Percentiles rank a stretch among this genome's conserved stretches.
phyloP scores from a whole-genome alignment of 2,113 vertebrate genomes.

The Pollimyrus isidori region DNA sequence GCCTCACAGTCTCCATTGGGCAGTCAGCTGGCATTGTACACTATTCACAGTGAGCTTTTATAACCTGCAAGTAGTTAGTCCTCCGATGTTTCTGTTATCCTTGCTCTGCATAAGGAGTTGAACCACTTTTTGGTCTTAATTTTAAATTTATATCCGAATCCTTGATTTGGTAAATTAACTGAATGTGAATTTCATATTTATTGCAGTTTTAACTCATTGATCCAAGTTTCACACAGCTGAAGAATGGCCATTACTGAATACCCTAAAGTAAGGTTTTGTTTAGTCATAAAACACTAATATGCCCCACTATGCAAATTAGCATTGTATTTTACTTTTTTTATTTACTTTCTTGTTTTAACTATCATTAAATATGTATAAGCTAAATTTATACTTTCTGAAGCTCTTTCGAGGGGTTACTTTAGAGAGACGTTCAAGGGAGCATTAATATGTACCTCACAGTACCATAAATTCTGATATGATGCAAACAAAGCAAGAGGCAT shows the following conservation, averaged over 20 bases:
- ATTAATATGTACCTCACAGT: background rate
- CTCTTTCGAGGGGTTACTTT: background rate
- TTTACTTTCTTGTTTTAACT: background rate
- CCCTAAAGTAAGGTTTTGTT: background rate
- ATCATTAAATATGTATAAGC: background rate
- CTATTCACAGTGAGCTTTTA: background rate
- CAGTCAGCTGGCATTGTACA: background rate
- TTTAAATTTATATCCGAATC: background rate
- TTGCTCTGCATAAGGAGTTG: background rate
- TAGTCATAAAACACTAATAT: background rate
- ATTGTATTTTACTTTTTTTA: background rate
- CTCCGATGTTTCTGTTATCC: background rate
- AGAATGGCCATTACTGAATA: background rate
- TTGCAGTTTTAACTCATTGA: background rate
- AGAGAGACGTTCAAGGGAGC: background rate
- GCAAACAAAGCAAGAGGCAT: background rate
- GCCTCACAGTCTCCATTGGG: background rate
- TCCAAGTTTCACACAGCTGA: background rate
- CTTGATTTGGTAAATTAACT: background rate
- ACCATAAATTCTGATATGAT: background rate
- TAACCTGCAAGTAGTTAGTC: background rate
- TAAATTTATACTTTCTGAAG: slow-evolving; percentile 10
- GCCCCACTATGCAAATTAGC: background rate
- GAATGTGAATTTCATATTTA: slow-evolving; percentile 5
- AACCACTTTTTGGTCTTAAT: slow-evolving; percentile 19